Evolutionary conservation across 1,140 invertebrate species (phyloP), one percentile per base, ranked within the genome.

Genomic region (Cydia pomonella): DNA sequence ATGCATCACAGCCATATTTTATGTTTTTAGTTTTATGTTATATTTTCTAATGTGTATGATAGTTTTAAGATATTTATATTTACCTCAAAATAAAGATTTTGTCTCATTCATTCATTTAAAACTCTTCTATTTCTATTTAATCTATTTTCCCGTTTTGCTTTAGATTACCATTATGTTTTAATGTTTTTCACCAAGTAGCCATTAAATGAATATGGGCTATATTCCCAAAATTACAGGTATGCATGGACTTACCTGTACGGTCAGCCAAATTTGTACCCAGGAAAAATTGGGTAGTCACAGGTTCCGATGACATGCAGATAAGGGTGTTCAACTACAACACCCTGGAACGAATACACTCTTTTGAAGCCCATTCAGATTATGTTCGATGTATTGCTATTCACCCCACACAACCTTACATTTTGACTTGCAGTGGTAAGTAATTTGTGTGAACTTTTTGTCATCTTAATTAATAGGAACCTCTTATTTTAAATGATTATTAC

Each of bases 241-340:
- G 99, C 92, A 69, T 69, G 64, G 98, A 99, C 85, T 87, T 99
- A 18, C 99, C 99, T 0, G 99, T 99, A 0, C 93, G 99, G 84
- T 96, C 98, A 4, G 98, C 98, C 0, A 98, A 98, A 84, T 99
- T 99, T 94, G 97, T 99, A 12, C 96, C 98, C 1, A 94, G 99
- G 27, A 99, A 99, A 87, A 99, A 99, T 92, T 99, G 99, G 99
- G 96, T 99, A 27, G 95, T 99, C 38, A 98, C 98, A 12, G 99
- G 99, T 41, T 99, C 99, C 0, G 98, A 98, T 95, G 98, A 98
- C 87, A 97, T 98, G 96, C 97, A 97, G 89, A 96, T 99, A 23
- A 94, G 99, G 75, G 96, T 99, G 7, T 99, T 98, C 91, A 99
- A 99, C 93, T 99, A 99, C 92, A 99, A 99, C 89, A 99, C 99